Conservation (phyloP, 30 jellyfish, hydroid and myxozoan species). For the Cassiopea xamachana region DNA sequence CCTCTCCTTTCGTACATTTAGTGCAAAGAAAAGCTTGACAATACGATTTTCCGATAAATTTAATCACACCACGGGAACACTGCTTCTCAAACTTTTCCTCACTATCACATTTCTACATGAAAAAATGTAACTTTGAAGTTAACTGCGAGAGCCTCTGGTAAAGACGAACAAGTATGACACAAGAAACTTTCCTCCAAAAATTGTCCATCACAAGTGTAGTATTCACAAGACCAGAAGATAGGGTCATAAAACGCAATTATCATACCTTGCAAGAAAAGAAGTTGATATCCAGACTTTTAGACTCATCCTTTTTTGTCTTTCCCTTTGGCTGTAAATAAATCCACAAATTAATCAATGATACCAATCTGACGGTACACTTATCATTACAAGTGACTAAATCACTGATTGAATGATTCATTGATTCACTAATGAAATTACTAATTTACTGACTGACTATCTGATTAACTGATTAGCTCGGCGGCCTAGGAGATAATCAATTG, state of each 20-base stretch:
- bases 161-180: too few relatives aligned
- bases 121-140: not conserved
- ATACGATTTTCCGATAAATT: slow-evolving; percentile 71
- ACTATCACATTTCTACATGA: slow-evolving; percentile 27
- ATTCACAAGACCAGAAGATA: too few relatives aligned
- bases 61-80: slow-evolving; percentile 55
- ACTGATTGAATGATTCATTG: not conserved
- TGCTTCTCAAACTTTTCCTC: slow-evolving; percentile 28
- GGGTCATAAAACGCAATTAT: not conserved
- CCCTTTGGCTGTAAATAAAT: slow-evolving; percentile 45
- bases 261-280: slow-evolving; percentile 60
- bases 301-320: slow-evolving; percentile 41
- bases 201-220: too few relatives aligned
- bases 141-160: too few relatives aligned
- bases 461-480: too few relatives aligned
- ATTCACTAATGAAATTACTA: not conserved
- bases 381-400: not conserved
- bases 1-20: slow-evolving; percentile 92
- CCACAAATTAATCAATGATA: not conserved
- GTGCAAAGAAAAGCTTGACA: slow-evolving; percentile 77
- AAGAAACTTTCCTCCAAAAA: too few relatives aligned
- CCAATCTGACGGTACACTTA: not conserved
- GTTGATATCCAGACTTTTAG: slow-evolving; percentile 48
- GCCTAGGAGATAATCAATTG: too few relatives aligned
- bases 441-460: not conserved